These are phyloP conservation scores for Epirrita christyi DNA, from an alignment of 2,888 invertebrate genomes.

Conservation along the genomic window DNA sequence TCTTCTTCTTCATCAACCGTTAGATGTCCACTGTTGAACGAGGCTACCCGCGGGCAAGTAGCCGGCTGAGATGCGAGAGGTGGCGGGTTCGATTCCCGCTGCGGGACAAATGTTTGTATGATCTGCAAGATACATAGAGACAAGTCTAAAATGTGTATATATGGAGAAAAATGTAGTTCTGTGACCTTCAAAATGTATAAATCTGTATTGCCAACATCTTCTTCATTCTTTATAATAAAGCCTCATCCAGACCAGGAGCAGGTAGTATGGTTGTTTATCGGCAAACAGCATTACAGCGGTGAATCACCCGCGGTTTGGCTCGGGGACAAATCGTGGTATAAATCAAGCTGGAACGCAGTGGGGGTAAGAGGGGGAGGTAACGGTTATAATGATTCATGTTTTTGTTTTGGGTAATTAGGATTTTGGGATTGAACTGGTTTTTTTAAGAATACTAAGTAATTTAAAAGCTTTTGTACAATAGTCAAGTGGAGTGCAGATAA, in stretches of 20 bases:
- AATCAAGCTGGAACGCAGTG: conserved; percentile 53
- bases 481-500: no score
- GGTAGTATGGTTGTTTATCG: conserved; percentile 17
- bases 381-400: conserved; percentile 42
- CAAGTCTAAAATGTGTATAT: no score
- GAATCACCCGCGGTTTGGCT: conserved; percentile 63
- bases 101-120: no score
- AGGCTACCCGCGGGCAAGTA: no score
- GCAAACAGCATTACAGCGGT: conserved; percentile 46
- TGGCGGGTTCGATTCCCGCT: no score
- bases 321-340: conserved; percentile 64
- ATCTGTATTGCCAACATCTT: not conserved
- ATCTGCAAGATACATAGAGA: no score
- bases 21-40: no score
- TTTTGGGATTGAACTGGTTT: conserved; percentile 1
- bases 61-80: no score
- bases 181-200: no score
- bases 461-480: no score
- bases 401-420: conserved; percentile 23
- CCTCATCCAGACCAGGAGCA: not conserved
- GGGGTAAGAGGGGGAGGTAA: conserved; percentile 14
- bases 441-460: not conserved
- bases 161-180: no score
- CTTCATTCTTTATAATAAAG: not conserved
- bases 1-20: no score